Percentiles rank a stretch among this genome's conserved stretches.
Conservation (phyloP, 2,888 invertebrate genomes). For the Drosophila engyochracea region DNA sequence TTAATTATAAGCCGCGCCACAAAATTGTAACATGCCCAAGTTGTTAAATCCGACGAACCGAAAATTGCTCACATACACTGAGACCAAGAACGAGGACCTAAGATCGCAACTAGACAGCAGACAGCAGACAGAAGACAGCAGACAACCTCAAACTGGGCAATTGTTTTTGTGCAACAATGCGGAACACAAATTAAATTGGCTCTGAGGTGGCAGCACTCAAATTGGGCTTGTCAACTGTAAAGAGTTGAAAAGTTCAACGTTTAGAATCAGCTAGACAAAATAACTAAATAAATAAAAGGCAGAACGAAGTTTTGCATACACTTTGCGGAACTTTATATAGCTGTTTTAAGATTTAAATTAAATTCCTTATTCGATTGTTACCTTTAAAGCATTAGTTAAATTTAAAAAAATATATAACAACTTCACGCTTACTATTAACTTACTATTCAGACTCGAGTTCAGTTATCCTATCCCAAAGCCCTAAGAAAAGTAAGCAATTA, state of each 20-base stretch:
- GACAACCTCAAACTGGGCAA: slow-evolving; percentile 43
- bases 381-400: neutral
- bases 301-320: neutral
- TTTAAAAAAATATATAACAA: neutral
- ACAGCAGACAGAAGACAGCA: slow-evolving; percentile 14
- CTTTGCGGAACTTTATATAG: neutral
- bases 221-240: slow-evolving; percentile 31
- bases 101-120: slow-evolving; percentile 14
- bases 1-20: slow-evolving; percentile 54
- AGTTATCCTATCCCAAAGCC: neutral
- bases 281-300: neutral
- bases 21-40: slow-evolving; percentile 62
- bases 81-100: neutral
- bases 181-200: slow-evolving; percentile 70
- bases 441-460: neutral
- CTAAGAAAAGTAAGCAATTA: neutral
- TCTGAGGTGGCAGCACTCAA: slow-evolving; percentile 46
- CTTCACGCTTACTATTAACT: neutral
- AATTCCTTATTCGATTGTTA: neutral
- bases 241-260: slow-evolving; percentile 38
- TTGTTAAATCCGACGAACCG: slow-evolving; percentile 62
- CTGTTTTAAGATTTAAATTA: neutral
- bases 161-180: slow-evolving; percentile 69
- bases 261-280: neutral
- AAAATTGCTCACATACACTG: slow-evolving; percentile 45